Evolutionary conservation across 2,888 invertebrate species (phyloP).

Genomic region (Thera britannica): DNA sequence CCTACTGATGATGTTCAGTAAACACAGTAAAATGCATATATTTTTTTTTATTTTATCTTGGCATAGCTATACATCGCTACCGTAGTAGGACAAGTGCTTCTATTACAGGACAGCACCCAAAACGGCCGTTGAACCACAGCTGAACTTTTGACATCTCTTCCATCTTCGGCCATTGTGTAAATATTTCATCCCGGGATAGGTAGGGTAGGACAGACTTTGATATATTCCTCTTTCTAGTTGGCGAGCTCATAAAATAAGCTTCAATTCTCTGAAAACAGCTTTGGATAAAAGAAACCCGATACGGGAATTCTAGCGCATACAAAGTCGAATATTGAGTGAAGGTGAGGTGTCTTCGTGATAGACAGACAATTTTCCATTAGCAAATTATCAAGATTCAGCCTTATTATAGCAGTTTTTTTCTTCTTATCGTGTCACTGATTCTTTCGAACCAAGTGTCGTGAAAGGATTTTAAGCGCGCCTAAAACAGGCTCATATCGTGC

Average conservation of each 20-base stretch:
- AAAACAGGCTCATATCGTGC: too few species aligned
- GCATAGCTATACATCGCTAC: background rate
- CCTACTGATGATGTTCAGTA: too few species aligned
- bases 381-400: background rate
- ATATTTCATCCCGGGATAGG: slow-evolving; percentile 45
- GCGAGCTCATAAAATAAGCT: slow-evolving; percentile 43
- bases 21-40: too few species aligned
- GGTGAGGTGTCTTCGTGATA: background rate
- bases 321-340: background rate
- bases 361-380: background rate
- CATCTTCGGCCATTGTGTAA: slow-evolving; percentile 47
- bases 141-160: slow-evolving; percentile 46
- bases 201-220: slow-evolving; percentile 41
- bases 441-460: too few species aligned
- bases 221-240: slow-evolving; percentile 44
- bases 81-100: slow-evolving; percentile 19
- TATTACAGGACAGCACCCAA: slow-evolving; percentile 37
- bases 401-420: too few species aligned
- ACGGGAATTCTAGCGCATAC: background rate
- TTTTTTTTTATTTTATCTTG: too few species aligned
- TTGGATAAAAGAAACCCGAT: background rate
- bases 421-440: too few species aligned
- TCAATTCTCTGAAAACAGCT: slow-evolving; percentile 33
- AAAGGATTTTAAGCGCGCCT: too few species aligned
- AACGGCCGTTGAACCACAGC: slow-evolving; percentile 31